Evolutionary conservation across 1,140 invertebrate species (phyloP).

Genomic region (Melanaphis sacchari): DNA sequence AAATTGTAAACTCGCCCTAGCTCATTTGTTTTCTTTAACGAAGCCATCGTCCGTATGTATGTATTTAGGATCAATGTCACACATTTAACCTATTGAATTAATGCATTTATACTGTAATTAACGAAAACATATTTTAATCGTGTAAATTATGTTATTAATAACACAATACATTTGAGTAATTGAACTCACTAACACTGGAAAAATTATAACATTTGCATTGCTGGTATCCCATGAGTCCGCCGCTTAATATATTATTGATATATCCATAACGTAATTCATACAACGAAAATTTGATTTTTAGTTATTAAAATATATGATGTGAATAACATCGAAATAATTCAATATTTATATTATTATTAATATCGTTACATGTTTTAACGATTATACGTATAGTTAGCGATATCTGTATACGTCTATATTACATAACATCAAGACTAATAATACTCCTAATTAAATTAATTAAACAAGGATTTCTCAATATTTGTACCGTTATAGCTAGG

Average conservation of each 20-base stretch:
- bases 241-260: neutral
- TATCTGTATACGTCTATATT: neutral
- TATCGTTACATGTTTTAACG: too few relatives aligned
- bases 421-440: neutral
- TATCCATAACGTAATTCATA: neutral
- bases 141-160: slow-evolving; percentile 6
- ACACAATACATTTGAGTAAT: neutral
- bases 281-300: neutral
- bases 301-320: neutral
- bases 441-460: neutral
- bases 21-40: slow-evolving; percentile 27
- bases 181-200: neutral
- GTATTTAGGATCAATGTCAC: slow-evolving; percentile 33
- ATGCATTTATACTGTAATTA: slow-evolving; percentile 7
- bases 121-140: slow-evolving; percentile 8
- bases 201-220: neutral
- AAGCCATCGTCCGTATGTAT: neutral
- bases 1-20: slow-evolving; percentile 28
- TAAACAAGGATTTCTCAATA: neutral
- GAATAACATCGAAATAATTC: neutral
- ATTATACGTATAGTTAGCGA: too few relatives aligned
- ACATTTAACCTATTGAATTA: slow-evolving; percentile 22
- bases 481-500: neutral
- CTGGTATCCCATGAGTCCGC: neutral
- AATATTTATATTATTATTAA: neutral